A percentile compares a stretch with the other conserved stretches of the same genome.
Evolutionary conservation across 64 coral and sea anemone genomes (phyloP).

Genomic region (Montipora foliosa): DNA sequence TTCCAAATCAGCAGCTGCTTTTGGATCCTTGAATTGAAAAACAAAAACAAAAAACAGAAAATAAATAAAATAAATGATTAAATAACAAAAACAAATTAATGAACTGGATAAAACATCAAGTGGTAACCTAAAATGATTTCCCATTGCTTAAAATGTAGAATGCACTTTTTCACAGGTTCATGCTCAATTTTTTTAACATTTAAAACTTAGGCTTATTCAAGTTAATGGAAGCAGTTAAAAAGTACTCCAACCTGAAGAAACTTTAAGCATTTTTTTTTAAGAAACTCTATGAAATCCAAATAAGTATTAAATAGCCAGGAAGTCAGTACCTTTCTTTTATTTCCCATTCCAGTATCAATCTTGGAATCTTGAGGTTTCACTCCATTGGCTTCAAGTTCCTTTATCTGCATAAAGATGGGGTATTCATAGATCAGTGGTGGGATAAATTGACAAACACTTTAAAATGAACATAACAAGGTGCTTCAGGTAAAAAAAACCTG

Average conservation of each 20-base stretch:
- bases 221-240: too few species aligned
- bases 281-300: too few species aligned
- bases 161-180: neutral
- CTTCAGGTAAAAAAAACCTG: neutral
- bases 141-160: neutral
- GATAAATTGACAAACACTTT: too few species aligned
- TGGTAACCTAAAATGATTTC: neutral
- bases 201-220: too few species aligned
- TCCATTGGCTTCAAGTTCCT: slow-evolving; percentile 88
- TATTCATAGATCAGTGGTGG: neutral
- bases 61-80: neutral
- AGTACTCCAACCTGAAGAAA: too few species aligned
- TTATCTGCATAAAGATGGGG: slow-evolving; percentile 65
- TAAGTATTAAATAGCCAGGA: neutral
- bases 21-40: slow-evolving; percentile 73
- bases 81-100: too few species aligned
- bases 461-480: neutral
- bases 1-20: slow-evolving; percentile 68
- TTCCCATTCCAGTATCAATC: slow-evolving; percentile 52
- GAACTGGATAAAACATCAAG: too few species aligned
- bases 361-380: slow-evolving; percentile 78
- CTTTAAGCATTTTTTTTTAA: too few species aligned
- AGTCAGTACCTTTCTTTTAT: slow-evolving; percentile 44
- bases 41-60: neutral
- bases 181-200: too few species aligned